Conservation (phyloP, 1,140 invertebrate species). For the Trissolcus basalis region DNA sequence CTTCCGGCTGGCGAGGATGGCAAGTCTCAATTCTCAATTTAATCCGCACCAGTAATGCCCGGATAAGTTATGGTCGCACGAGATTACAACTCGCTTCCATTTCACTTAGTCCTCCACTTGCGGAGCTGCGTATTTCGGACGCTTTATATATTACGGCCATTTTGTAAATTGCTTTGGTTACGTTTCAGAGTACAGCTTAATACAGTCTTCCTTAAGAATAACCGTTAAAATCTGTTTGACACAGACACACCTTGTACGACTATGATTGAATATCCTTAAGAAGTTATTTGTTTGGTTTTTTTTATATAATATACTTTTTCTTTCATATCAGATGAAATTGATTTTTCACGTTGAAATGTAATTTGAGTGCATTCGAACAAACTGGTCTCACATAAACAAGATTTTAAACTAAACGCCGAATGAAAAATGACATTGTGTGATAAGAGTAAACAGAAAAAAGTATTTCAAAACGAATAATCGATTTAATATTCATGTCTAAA, state of each 20-base stretch:
- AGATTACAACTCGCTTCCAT: slow-evolving; percentile 36
- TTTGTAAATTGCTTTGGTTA: slow-evolving; percentile 2
- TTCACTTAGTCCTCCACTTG: slow-evolving; percentile 26
- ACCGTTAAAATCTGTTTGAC: background rate
- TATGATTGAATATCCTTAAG: too few relatives aligned
- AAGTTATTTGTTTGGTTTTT: too few relatives aligned
- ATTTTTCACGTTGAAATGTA: too few relatives aligned
- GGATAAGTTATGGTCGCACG: slow-evolving; percentile 30
- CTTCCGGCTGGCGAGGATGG: slow-evolving; percentile 88
- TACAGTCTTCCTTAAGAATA: background rate
- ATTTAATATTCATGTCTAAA: slow-evolving; percentile 46
- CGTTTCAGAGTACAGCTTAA: background rate
- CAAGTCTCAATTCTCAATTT: slow-evolving; percentile 67
- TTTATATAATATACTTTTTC: too few relatives aligned
- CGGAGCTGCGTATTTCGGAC: slow-evolving; percentile 8
- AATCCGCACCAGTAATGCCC: slow-evolving; percentile 32
- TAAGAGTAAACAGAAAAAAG: slow-evolving; percentile 15
- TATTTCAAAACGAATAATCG: slow-evolving; percentile 21
- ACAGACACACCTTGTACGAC: too few relatives aligned
- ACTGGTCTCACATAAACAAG: too few relatives aligned
- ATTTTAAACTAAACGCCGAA: too few relatives aligned
- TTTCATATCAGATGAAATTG: too few relatives aligned
- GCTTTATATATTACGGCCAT: slow-evolving; percentile 20
- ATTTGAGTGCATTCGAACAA: too few relatives aligned
- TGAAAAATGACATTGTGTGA: too few relatives aligned